Evolutionary conservation across 2,113 vertebrate genomes (phyloP), one percentile per base, ranked within the genome.

Genomic region (Rhadina sibilatrix): DNA sequence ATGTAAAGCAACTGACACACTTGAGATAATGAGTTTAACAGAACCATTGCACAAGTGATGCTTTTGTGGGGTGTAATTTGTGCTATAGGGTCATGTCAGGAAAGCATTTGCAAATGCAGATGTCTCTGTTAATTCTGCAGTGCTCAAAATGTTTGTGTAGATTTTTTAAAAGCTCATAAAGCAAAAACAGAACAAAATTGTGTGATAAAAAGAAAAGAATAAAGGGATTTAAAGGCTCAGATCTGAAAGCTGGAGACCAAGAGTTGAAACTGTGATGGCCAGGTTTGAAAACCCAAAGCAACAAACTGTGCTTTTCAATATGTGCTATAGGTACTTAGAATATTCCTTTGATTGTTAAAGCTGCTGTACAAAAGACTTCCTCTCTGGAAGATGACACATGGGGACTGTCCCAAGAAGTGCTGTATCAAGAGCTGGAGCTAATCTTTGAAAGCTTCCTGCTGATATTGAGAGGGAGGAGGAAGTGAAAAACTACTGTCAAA

Each of bases 391-490:
- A 37, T 66, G 85, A 93, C 59, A 86, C 50, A 5, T 10, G 42
- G 54, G 63, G 87, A 24, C 75, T 66, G 80, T 77, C 93, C 90
- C 69, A 44, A 37, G 70, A 71, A 88, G 47, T 59, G 89, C 64
- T 37, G 5, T 11, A 54, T 70, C 72, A 81, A 83, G 63, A 83
- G 56, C 65, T 59, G 28, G 22, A 91, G 68, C 42, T 91, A 23
- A 70, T 65, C 91, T 56, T 89, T 44, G 80, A 76, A 81, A 76
- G 76, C 72, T 96, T 95, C 94, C 95, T 95, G 71, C 94, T 93
- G 82, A 25, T 35, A 49, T 12, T 65, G 79, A 80, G 68, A 74
- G 31, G 68, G 64, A 78, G 65, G 56, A 90, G 54, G 88, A 94
- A 74, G 71, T 44, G 2, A 17, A 57, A 76, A 95, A 89, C 61